Evolutionary conservation across 2,113 vertebrate species (phyloP).

Genomic region (Silurus glanis): DNA sequence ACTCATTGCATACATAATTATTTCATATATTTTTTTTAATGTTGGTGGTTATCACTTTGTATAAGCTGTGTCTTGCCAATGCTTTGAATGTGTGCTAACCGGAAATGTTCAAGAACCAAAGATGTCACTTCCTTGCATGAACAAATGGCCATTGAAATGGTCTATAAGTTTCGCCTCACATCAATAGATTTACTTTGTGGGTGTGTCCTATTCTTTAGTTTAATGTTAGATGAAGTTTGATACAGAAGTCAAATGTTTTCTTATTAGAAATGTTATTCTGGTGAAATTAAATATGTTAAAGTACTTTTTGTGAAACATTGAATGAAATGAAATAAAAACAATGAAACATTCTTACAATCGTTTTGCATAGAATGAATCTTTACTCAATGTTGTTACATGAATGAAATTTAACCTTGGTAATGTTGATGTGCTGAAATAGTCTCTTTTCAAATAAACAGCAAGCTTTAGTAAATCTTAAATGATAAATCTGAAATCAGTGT

Average conservation of each 20-base stretch:
- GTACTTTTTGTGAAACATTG: no score
- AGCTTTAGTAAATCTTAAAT: neutral
- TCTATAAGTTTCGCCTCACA: neutral
- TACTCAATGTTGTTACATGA: neutral
- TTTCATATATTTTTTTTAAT: no score
- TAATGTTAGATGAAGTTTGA: neutral
- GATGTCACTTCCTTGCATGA: no score
- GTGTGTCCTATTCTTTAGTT: neutral
- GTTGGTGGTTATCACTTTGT: no score
- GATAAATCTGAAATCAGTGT: slow-evolving; percentile 20
- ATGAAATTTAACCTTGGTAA: neutral
- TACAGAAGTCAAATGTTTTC: neutral
- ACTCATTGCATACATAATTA: no score
- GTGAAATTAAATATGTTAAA: neutral
- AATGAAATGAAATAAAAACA: no score
- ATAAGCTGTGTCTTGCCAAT: no score
- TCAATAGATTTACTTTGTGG: neutral
- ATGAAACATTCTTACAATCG: no score
- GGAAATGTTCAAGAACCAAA: no score
- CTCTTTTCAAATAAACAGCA: neutral
- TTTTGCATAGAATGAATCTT: neutral
- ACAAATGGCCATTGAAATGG: no score
- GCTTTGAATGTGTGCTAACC: no score
- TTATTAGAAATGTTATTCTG: neutral
- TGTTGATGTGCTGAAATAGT: neutral